Evolutionary conservation across 2,888 invertebrate genomes (phyloP).

Genomic region (Phymatocera aterrima): DNA sequence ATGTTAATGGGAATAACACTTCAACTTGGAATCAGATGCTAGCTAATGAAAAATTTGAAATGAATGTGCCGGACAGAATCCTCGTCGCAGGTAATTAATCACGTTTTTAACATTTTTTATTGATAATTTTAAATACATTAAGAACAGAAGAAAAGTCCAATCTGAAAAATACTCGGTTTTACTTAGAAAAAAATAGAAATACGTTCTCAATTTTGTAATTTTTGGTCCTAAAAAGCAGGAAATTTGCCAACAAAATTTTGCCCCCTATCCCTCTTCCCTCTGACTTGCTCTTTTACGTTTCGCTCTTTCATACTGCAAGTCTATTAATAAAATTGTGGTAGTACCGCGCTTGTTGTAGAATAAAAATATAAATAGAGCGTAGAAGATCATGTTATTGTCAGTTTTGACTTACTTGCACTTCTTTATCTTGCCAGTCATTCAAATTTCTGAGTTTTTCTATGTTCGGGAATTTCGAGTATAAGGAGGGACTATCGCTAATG

Average conservation of each 20-base stretch:
- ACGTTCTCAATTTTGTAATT: background rate
- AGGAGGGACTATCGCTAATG: too few relatives aligned
- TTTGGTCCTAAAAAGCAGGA: background rate
- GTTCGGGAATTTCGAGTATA: background rate
- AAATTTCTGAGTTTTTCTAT: too few relatives aligned
- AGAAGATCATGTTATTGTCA: background rate
- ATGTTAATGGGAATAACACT: slow-evolving; percentile 79
- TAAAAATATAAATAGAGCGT: slow-evolving; percentile 28
- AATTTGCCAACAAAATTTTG: background rate
- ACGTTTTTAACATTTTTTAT: background rate
- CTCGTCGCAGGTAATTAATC: slow-evolving; percentile 83
- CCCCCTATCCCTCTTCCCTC: background rate
- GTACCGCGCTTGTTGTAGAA: background rate
- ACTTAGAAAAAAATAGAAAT: background rate
- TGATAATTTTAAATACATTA: too few relatives aligned
- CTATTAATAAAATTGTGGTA: background rate
- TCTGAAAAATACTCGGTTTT: too few relatives aligned
- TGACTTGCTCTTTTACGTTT: too few relatives aligned
- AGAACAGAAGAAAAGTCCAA: too few relatives aligned
- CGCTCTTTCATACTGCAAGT: background rate
- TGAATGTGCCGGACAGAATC: slow-evolving; percentile 96
- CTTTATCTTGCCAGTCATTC: slow-evolving; percentile 31
- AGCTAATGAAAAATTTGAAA: slow-evolving; percentile 84
- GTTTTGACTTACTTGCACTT: slow-evolving; percentile 8
- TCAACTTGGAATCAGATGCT: slow-evolving; percentile 78